These are phyloP conservation scores for Ranitomeya variabilis DNA, from an alignment of 2,113 vertebrate species.

Conservation along the genomic window DNA sequence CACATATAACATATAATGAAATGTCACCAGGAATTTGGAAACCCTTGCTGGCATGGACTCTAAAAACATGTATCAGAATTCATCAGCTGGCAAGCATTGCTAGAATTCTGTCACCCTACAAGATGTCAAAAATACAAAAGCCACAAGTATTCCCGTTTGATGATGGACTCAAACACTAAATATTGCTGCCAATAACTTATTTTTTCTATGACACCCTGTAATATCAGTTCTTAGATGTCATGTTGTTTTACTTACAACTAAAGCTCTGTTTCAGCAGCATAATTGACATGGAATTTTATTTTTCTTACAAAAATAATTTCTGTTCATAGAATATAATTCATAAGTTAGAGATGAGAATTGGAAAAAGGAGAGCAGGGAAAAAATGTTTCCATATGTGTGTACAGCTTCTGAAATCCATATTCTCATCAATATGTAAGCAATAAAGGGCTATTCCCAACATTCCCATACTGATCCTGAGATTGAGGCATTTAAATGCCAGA, in stretches of 20 bases:
- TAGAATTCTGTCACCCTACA: background rate
- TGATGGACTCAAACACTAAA: background rate
- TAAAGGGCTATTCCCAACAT: too few species aligned
- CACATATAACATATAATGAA: background rate
- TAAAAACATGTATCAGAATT: background rate
- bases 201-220: background rate
- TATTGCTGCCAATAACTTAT: background rate
- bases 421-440: too few species aligned
- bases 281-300: background rate
- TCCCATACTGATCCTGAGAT: too few species aligned
- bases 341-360: too few species aligned
- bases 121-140: conserved; percentile 6
- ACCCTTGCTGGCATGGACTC: background rate
- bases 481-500: too few species aligned
- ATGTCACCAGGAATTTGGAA: background rate
- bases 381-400: too few species aligned
- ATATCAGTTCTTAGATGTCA: background rate
- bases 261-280: background rate
- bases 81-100: background rate
- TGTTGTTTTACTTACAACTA: background rate
- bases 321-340: background rate
- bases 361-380: too few species aligned
- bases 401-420: too few species aligned
- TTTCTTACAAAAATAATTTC: background rate
- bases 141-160: background rate